phyloP scores from a whole-genome alignment of 2,797 vertebrate species.

The Novumbra hubbsi region DNA sequence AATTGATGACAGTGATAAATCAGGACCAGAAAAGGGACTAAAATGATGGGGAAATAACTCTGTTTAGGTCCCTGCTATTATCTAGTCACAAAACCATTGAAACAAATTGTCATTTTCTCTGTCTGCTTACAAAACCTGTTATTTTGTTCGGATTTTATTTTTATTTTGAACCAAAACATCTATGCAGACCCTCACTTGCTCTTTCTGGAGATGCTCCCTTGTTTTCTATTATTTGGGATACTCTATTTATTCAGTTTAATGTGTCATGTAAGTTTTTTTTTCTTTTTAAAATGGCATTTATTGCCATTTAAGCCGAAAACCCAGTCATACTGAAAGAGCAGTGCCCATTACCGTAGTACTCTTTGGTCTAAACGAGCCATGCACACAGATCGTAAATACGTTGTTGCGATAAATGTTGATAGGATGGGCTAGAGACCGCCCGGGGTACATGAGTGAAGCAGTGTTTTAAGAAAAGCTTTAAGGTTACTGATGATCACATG shows the following conservation, averaged over 20 bases:
- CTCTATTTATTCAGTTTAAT: not conserved
- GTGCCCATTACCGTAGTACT: not conserved
- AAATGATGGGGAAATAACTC: not conserved
- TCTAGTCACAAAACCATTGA: not conserved
- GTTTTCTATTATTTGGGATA: not conserved
- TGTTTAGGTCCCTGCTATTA: conserved; percentile 1
- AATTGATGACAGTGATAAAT: not conserved
- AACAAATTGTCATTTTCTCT: not conserved
- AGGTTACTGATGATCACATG: too few relatives aligned
- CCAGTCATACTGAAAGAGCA: not conserved
- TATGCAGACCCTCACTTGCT: not conserved
- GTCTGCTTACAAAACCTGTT: not conserved
- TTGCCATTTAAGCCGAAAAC: not conserved
- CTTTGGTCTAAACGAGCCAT: too few relatives aligned
- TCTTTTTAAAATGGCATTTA: not conserved
- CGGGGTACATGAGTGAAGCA: too few relatives aligned
- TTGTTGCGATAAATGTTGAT: too few relatives aligned
- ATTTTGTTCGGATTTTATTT: not conserved
- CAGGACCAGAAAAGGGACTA: not conserved
- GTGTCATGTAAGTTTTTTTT: too few relatives aligned
- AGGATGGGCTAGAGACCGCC: too few relatives aligned
- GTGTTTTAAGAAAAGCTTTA: too few relatives aligned
- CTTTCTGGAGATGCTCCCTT: not conserved
- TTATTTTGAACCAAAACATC: not conserved
- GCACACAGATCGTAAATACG: too few relatives aligned